Evolutionary conservation across 2,888 invertebrate species (phyloP), one percentile per base, ranked within the genome.

Genomic region (Lycia hirtaria): DNA sequence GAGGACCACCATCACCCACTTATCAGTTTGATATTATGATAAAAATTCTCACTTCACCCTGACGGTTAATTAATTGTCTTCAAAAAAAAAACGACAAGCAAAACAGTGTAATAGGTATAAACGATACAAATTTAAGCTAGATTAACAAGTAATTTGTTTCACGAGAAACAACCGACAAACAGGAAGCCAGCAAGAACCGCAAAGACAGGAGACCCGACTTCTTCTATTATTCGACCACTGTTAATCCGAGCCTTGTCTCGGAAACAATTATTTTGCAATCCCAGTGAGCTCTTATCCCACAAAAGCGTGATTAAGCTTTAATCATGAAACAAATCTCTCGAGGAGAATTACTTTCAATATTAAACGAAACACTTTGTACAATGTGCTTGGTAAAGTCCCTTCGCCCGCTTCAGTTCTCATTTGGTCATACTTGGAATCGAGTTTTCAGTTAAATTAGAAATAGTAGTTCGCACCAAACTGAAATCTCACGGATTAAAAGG

Each of bases 181-280:
- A 7, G 9, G 7, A 9, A 24, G n/a, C n/a, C n/a, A 40, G 9
- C n/a, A 20, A 10, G 20, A 20, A 38, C 37, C 30, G 32, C 28
- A 30, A 20, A 35, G 40, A 40, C 20, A 41, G 26, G 53, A 17
- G 35, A 38, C 38, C 24, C 32, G 37, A 26, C 28, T 37, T 28
- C 33, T 20, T 22, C 17, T 47, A 49, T 40, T 51, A 47, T 30
- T 35, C 49, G 40, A 17, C 38, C 41, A 33, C 35, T 30, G 28
- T 19, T 58, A 48, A 52, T 48, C 57, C 43, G 19, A 20, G 41
- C 30, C 30, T 53, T 53, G 32, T 37, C 37, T 51, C 30, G 43
- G 52, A 48, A 52, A 58, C 52, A 58, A 53, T 53, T 52, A 58
- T 48, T 53, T 48, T 37, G 44, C 52, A 54, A 56, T 56, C 37